Base-by-base conservation (phyloP, 2,797 vertebrate species). In the Heliangelus exortis region DNA sequence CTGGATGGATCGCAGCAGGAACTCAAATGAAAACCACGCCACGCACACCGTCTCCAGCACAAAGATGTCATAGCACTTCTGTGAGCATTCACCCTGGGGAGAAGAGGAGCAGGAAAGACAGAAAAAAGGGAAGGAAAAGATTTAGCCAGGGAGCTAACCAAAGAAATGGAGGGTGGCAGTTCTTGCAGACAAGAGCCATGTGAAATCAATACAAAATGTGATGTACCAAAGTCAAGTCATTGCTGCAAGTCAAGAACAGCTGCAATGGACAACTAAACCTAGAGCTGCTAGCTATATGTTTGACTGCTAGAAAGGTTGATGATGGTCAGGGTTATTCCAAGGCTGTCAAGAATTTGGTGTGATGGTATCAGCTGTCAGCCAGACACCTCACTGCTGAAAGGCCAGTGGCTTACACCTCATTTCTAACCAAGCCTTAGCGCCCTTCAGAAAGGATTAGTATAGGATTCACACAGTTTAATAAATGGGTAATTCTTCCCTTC, bases 11-110 rank as follows among this genome's bases (percentile, higher is more conserved):
- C 99, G 98, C 95, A 99, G 98, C 90, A 99, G 92, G 96, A 99
- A 99, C 97, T 99, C 99, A 68, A 99, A 97, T 13, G 99, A 99
- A 97, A 99, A 99, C 99, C 99, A 99, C 12, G 98, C 99, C 75
- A 99, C 99, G 1, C 99, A 99, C 93, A 99, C 98, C 0, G 99
- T 99, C 98, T 99, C 99, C 98, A 99, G 96, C 91, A 99, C 98
- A 36, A 99, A 99, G 96, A 99, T 99, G 98, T 98, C 98, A 36
- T 97, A 98, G 97, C 99, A 99, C 94, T 98, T 98, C 93, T 53
- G 98, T 57, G 99, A 99, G 97, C 99, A 99, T 96, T 99, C 98
- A 4, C 99, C 99, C 99, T 99, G 97, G 19, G 36, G 29, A 50
- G 63, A 68, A 92, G 48, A 91, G 78, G 81, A 86, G 59, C 0